Evolutionary conservation across 2,888 invertebrate species (phyloP), one percentile per base, ranked within the genome.

Genomic region (Hirtodrosophila alboralis): DNA sequence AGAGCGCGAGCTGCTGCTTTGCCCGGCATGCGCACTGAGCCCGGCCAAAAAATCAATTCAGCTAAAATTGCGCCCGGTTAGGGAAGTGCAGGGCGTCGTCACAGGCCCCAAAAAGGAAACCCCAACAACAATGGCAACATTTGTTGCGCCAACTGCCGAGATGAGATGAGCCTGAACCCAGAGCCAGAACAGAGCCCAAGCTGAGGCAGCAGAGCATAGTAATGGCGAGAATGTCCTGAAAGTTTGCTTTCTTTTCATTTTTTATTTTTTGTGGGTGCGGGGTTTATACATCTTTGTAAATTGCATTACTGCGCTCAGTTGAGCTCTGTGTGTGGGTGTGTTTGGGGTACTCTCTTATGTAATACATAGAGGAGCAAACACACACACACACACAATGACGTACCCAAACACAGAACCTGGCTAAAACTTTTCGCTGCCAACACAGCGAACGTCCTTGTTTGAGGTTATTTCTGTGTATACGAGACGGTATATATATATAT

Each of bases 11-110:
- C 34, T 44, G 44, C 33, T 62, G 61, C 13, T 41, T 59, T 83
- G 84, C 75, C 84, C 85, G 80, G 72, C 84, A 80, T 85, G 86
- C 86, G 84, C 81, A 77, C 73, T 72, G 74, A 76, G 80, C 54
- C 67, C 65, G 61, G 53, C 61, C 61, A 51, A 79, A 88, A 87
- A 88, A 88, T 88, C 88, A 88, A 88, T 88, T 87, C 86, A 88
- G 88, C 88, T 88, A 87, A 86, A 85, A 75, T 56, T 84, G 66
- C 84, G 73, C 81, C 75, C 86, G 84, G 84, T 73, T 77, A 64
- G 75, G 63, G 78, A 69, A 72, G 71, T 77, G 74, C 68, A 72
- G 72, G 64, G 48, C 56, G 28, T 31, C 60, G 53, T 49, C 44
- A 49, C 48, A 60, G 49, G 58, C 40, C 57, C 64, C 52, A n/a